phyloP scores from a whole-genome alignment of 2,888 invertebrate species.

The Holacanthella duospinosa region DNA sequence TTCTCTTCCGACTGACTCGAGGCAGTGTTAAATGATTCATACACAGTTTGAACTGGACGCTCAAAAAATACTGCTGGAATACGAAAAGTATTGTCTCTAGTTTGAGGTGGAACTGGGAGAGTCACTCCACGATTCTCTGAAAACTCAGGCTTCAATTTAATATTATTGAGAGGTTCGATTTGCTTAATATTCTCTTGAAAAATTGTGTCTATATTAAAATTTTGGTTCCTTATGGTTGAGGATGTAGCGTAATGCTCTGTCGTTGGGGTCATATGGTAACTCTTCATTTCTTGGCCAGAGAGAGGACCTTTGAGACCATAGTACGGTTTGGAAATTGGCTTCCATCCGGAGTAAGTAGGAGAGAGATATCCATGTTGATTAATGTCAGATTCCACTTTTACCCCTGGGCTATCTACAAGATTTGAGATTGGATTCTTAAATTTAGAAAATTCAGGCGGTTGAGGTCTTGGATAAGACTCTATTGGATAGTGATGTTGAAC shows the following conservation, averaged over 20 bases:
- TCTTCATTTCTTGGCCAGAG: constrained; percentile 9
- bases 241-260: neutral
- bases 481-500: neutral
- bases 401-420: constrained; percentile 13
- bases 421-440: neutral
- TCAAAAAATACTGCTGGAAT: neutral
- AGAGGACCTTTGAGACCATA: constrained; percentile 6
- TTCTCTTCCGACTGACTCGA: constrained; percentile 31
- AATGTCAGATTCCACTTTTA: constrained; percentile 13
- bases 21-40: neutral
- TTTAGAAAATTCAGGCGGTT: neutral
- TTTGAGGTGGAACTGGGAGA: constrained; percentile 29
- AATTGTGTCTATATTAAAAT: constrained; percentile 25
- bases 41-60: neutral
- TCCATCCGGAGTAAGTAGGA: constrained; percentile 36
- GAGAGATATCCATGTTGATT: constrained; percentile 31
- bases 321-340: constrained; percentile 33
- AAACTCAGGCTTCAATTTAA: constrained; percentile 18
- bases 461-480: neutral
- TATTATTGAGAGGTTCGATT: constrained; percentile 19
- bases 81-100: constrained; percentile 16
- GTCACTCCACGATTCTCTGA: constrained; percentile 22
- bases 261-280: constrained; percentile 5
- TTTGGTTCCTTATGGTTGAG: constrained; percentile 12
- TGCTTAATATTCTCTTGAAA: constrained; percentile 33